A percentile compares a stretch with the other conserved stretches of the same genome.
Evolutionary conservation across 2,797 vertebrate genomes (phyloP).

Genomic region (Hoplostethus mediterraneus): DNA sequence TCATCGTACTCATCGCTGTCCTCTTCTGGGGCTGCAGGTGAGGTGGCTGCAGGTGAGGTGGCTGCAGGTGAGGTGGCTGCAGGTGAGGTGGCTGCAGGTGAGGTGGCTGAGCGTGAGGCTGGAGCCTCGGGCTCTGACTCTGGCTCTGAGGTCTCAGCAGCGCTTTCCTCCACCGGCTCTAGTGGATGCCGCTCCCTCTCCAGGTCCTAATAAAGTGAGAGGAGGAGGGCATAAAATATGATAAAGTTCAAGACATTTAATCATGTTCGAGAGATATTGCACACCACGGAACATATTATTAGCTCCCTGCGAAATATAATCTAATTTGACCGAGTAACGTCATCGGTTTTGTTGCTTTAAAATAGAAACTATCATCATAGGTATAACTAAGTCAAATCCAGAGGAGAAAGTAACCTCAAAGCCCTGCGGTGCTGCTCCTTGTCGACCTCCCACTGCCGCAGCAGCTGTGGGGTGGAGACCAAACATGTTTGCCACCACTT

Average conservation of each 20-base stretch:
- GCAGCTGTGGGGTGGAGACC: slow-evolving; percentile 77
- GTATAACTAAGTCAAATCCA: not conserved
- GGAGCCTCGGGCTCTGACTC: not conserved
- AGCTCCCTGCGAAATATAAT: too few relatives aligned
- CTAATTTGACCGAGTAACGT: too few relatives aligned
- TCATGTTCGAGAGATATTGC: not conserved
- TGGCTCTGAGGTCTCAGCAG: not conserved
- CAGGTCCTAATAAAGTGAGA: slow-evolving; percentile 35
- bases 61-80: too few relatives aligned
- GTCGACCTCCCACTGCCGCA: slow-evolving; percentile 70
- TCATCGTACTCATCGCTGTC: slow-evolving; percentile 64
- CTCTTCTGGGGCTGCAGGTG: slow-evolving; percentile 13
- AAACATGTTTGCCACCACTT: slow-evolving; percentile 85
- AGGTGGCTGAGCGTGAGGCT: not conserved
- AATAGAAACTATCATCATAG: too few relatives aligned
- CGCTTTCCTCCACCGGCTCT: slow-evolving; percentile 25
- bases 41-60: too few relatives aligned
- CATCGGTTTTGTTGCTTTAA: too few relatives aligned
- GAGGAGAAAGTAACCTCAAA: slow-evolving; percentile 79
- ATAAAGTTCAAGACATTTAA: not conserved
- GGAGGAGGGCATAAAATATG: not conserved
- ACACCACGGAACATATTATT: too few relatives aligned
- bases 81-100: rapidly evolving
- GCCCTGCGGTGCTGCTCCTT: slow-evolving; percentile 70
- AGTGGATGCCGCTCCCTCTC: slow-evolving; percentile 13